phyloP scores from a whole-genome alignment of 2,888 invertebrate genomes.

The Daptonema setosum region DNA sequence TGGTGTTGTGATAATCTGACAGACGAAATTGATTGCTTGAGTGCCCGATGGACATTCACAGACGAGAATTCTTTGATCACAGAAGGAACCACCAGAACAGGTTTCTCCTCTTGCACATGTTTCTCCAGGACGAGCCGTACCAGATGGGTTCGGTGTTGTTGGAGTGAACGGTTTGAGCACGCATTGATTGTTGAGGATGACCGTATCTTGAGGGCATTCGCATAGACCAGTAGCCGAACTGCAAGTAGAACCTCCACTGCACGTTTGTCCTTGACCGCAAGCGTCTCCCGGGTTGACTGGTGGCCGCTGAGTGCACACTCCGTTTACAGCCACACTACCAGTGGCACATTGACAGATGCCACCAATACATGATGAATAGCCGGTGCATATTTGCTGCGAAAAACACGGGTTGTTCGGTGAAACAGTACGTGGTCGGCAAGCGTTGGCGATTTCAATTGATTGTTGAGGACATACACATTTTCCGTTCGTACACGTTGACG shows the following conservation, averaged over 20 bases:
- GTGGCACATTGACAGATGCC: neutral
- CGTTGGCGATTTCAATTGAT: no score
- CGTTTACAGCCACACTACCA: neutral
- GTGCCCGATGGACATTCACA: conserved; percentile 5
- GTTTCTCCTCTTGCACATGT: neutral
- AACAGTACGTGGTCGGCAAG: conserved; percentile 5
- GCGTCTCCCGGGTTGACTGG: conserved; percentile 9
- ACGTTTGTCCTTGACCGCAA: conserved; percentile 13
- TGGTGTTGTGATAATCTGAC: neutral
- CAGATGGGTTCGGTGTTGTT: neutral
- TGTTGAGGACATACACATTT: no score
- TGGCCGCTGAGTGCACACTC: neutral
- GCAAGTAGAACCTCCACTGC: conserved; percentile 18
- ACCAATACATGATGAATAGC: neutral
- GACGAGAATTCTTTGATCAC: neutral
- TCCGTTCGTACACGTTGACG: no score
- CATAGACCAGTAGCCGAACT: conserved; percentile 2
- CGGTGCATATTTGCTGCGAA: no score
- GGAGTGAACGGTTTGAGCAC: no score
- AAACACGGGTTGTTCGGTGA: neutral
- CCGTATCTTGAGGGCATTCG: neutral
- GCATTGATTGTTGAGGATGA: conserved; percentile 1
- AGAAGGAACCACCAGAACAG: neutral
- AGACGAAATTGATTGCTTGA: neutral
- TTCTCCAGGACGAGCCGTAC: conserved; percentile 1